Evolutionary conservation across 2,888 invertebrate genomes (phyloP), one percentile per base, ranked within the genome.

Genomic region (Clitarchus hookeri): DNA sequence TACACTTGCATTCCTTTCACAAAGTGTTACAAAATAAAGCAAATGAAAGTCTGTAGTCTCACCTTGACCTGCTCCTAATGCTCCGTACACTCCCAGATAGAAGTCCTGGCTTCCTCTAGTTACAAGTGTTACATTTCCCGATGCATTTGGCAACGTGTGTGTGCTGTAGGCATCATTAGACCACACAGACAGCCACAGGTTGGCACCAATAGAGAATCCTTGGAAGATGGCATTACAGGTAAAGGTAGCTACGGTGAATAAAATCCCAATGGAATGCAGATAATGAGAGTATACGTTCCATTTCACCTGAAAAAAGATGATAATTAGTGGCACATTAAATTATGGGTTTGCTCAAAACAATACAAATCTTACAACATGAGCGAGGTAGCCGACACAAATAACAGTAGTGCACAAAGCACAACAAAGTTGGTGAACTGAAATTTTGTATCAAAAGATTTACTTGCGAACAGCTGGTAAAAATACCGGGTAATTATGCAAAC

Each of bases 1-100:
- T 53, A 1, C 2, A 53, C 19, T 53, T 19, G 6, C 53, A 65
- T 23, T 65, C 19, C 65, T 65, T n/a, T 65, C 65, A n/a, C 19
- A n/a, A 23, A 65, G 65, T 19, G 16, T n/a, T 65, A 8, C 19
- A 65, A 65, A 65, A 65, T 23, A n/a, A 19, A 65, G 8, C 16
- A 65, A 65, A n/a, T 65, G 0, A 48, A 48, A 6, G 48, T 11
- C 8, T 48, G 11, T 48, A 11, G 11, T 65, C n/a, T 65, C 16
- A 65, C 65, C 65, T 95, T 98, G 98, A 87, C 96, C 97, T 88
- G 96, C 92, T 88, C 98, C 98, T 87, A 98, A 94, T 27, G 95
- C 96, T 88, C 97, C 98, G 91, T 98, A 98, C n/a, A 97, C 96
- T 85, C 97, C 96, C 87, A 98, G 93, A 91, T 97, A 97, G 92